phyloP scores from a whole-genome alignment of 1,140 invertebrate genomes.

The Caenorhabditis briggsae region DNA sequence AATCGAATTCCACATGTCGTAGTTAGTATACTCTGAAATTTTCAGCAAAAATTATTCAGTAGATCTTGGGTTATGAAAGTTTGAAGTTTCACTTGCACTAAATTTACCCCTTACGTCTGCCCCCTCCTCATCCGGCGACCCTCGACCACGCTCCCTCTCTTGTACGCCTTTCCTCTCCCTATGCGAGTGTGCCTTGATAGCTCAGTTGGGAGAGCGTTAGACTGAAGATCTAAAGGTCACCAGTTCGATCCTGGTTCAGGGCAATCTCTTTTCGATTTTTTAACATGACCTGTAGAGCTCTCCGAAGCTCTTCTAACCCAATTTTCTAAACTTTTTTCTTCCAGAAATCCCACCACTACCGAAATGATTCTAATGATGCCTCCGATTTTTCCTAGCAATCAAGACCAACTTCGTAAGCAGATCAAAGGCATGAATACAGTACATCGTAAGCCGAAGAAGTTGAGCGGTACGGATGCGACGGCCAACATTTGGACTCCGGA shows the following conservation, averaged over 20 bases:
- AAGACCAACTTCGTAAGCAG: conserved; percentile 20
- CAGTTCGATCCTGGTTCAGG: conserved; percentile 78
- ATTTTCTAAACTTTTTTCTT: neutral
- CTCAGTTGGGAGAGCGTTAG: conserved; percentile 79
- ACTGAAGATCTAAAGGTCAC: conserved; percentile 80
- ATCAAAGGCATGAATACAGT: conserved; percentile 39
- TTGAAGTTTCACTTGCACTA: no score
- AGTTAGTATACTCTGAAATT: no score
- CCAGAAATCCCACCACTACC: conserved; percentile 13
- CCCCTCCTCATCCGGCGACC: no score
- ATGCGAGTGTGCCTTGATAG: conserved; percentile 59
- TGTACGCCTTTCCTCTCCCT: no score
- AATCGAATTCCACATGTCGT: no score
- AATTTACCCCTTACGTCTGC: no score
- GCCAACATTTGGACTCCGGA: conserved; percentile 50
- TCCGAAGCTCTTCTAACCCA: neutral
- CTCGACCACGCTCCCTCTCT: no score
- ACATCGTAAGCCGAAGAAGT: conserved; percentile 17
- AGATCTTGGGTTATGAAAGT: no score
- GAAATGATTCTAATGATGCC: conserved; percentile 45
- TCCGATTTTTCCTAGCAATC: conserved; percentile 25
- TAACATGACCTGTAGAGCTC: neutral
- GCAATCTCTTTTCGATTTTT: conserved; percentile 16
- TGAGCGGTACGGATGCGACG: conserved; percentile 13
- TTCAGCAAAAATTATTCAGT: no score